Base-by-base conservation (phyloP, 2,888 invertebrate genomes). In the Caenorhabditis parvicauda region DNA sequence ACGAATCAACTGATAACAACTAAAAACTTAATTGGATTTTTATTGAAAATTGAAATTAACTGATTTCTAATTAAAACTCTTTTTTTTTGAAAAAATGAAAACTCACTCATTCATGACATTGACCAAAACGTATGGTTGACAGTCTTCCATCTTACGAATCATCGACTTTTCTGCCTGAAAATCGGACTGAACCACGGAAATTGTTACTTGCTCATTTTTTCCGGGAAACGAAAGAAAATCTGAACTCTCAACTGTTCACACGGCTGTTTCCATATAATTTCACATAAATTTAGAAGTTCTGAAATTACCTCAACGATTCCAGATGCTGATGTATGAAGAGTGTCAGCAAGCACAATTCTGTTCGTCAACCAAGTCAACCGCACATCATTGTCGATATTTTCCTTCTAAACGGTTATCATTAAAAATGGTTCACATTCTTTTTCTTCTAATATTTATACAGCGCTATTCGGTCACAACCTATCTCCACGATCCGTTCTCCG, bases 121-220 rank as follows among this genome's bases (percentile, higher is more conserved):
- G 24, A 59, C 64, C 29, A 59, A 59, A 6, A 64, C 64, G 25
- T 59, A 56, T 3, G 64, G 64, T 44, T 64, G 64, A 39, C 63
- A 63, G 28, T 63, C 63, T 28, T 55, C 49, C 58, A 63, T 58
- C 19, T 63, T 58, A 2, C 63, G 54, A 22, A 59, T 51, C 3
- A 63, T 49, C 3, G 58, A 58, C 5, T 37, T 42, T 49, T 63
- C 63, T 2, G 63, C 63, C 52, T 57, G 25, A n/a, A 57, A 50
- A 57, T 29, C 44, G 14, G 27, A 24, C n/a, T 17, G 35, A 32
- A 32, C 9, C n/a, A n/a, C n/a, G n/a, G n/a, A n/a, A n/a, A n/a
- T n/a, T n/a, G n/a, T n/a, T n/a, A n/a, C n/a, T n/a, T n/a, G n/a
- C n/a, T n/a, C n/a, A n/a, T n/a, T n/a, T n/a, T n/a, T n/a, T n/a